Percentiles rank a stretch among this genome's conserved stretches.
Conservation (phyloP, 2,113 vertebrate species). For the Petaurus breviceps region DNA sequence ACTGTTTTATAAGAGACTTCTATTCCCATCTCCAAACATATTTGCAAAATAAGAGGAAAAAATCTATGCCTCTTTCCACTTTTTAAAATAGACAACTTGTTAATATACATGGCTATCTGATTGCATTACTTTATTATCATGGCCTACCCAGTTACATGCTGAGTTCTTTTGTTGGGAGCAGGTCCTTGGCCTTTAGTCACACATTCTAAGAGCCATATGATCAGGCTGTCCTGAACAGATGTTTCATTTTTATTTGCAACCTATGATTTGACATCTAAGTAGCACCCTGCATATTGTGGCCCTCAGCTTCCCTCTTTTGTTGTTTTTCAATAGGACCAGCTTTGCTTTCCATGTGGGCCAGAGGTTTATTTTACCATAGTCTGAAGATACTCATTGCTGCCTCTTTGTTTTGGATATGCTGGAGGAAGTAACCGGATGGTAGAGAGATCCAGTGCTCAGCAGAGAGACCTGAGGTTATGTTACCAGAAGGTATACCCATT, state of each 20-base stretch:
- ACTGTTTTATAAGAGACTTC: background rate
- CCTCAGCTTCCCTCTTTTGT: slow-evolving; percentile 31
- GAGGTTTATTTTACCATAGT: slow-evolving; percentile 15
- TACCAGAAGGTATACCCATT: background rate
- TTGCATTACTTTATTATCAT: background rate
- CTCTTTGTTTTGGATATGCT: slow-evolving; percentile 10
- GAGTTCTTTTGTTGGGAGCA: slow-evolving; percentile 38
- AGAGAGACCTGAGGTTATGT: slow-evolving; percentile 2
- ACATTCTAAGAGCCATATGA: slow-evolving; percentile 31
- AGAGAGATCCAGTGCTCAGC: background rate
- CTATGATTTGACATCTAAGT: slow-evolving; percentile 53
- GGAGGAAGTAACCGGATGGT: slow-evolving; percentile 8
- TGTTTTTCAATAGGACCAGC: slow-evolving; percentile 53
- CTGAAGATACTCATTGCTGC: slow-evolving; percentile 50
- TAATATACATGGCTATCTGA: background rate
- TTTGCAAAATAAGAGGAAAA: background rate
- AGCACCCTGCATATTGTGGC: background rate
- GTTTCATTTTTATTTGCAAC: slow-evolving; percentile 40
- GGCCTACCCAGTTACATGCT: background rate
- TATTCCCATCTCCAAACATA: background rate
- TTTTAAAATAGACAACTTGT: slow-evolving; percentile 1
- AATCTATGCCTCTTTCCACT: background rate
- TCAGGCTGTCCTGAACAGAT: slow-evolving; percentile 21
- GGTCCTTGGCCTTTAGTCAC: slow-evolving; percentile 1
- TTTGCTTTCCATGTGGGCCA: slow-evolving; percentile 47